Percentiles rank a stretch among this genome's conserved stretches.
Conservation (phyloP, 2,888 invertebrate species). For the Nemotelus pantherinus region DNA sequence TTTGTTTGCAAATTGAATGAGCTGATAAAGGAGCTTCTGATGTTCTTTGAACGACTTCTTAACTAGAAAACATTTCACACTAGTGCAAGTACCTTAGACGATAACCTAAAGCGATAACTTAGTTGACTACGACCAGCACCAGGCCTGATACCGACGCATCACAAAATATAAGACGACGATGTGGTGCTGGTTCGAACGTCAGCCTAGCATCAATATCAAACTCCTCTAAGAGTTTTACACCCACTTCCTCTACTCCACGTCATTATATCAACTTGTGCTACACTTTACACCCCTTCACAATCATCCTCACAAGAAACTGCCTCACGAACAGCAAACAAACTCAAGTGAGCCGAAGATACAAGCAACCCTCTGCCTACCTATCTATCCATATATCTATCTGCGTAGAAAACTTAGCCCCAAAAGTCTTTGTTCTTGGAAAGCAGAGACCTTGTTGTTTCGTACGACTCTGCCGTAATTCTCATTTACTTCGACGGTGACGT, state of each 20-base stretch:
- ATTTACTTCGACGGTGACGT: background rate
- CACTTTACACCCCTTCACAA: slow-evolving; percentile 8
- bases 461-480: slow-evolving; percentile 7
- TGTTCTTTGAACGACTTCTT: background rate
- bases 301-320: background rate
- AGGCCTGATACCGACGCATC: background rate
- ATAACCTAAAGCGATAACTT: slow-evolving; percentile 35
- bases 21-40: too few relatives aligned
- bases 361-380: background rate
- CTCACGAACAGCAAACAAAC: background rate
- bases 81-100: slow-evolving; percentile 32
- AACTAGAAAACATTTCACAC: slow-evolving; percentile 14
- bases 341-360: slow-evolving; percentile 9
- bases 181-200: slow-evolving; percentile 19
- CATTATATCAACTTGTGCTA: background rate
- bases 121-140: slow-evolving; percentile 18
- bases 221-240: background rate
- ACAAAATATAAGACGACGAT: slow-evolving; percentile 14
- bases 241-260: background rate
- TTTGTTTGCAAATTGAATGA: too few relatives aligned
- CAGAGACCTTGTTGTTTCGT: background rate
- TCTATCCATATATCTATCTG: background rate
- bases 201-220: background rate
- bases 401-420: slow-evolving; percentile 25
- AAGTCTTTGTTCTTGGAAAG: slow-evolving; percentile 35